A percentile compares a stretch with the other conserved stretches of the same genome.
Conservation (phyloP, 2,888 invertebrate genomes). For the Timandra comae region DNA sequence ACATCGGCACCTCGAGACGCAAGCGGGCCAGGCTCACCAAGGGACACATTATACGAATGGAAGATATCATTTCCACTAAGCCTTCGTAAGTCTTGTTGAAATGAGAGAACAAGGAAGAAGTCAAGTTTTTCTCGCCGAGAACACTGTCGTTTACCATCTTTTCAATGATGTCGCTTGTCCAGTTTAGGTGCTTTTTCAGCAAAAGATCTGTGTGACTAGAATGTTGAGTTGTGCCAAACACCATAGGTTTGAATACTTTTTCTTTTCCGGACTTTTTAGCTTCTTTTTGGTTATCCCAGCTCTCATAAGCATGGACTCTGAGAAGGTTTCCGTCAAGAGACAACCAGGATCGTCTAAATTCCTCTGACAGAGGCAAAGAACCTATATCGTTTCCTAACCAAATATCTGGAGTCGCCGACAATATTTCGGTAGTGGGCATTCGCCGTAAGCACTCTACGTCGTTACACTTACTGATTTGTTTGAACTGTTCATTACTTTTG, state of each 20-base stretch:
- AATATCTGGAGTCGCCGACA: slow-evolving; percentile 82
- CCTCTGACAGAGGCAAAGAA: slow-evolving; percentile 79
- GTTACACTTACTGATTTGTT: slow-evolving; percentile 73
- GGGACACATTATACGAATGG: slow-evolving; percentile 88
- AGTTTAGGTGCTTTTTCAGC: slow-evolving; percentile 77
- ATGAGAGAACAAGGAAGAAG: slow-evolving; percentile 77
- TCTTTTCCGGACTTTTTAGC: slow-evolving; percentile 59
- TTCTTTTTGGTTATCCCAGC: slow-evolving; percentile 74
- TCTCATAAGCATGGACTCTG: slow-evolving; percentile 79
- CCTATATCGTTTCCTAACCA: slow-evolving; percentile 81
- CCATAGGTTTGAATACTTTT: slow-evolving; percentile 69
- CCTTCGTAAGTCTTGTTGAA: slow-evolving; percentile 84
- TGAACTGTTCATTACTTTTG: slow-evolving; percentile 77
- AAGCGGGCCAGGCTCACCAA: slow-evolving; percentile 80
- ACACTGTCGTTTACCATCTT: slow-evolving; percentile 79
- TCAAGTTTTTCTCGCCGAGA: slow-evolving; percentile 79
- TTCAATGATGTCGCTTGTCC: slow-evolving; percentile 81
- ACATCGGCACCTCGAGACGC: slow-evolving; percentile 81
- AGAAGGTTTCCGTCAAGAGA: slow-evolving; percentile 84
- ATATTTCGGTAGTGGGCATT: slow-evolving; percentile 73
- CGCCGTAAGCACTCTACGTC: slow-evolving; percentile 77
- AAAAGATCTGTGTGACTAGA: slow-evolving; percentile 81
- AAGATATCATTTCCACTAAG: slow-evolving; percentile 84
- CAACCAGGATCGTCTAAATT: slow-evolving; percentile 84
- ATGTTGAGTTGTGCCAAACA: slow-evolving; percentile 86